A percentile compares a stretch with the other conserved stretches of the same genome.
These are phyloP conservation scores for Drosophila prosaltans DNA, from an alignment of 1,140 invertebrate genomes.

Conservation along the genomic window DNA sequence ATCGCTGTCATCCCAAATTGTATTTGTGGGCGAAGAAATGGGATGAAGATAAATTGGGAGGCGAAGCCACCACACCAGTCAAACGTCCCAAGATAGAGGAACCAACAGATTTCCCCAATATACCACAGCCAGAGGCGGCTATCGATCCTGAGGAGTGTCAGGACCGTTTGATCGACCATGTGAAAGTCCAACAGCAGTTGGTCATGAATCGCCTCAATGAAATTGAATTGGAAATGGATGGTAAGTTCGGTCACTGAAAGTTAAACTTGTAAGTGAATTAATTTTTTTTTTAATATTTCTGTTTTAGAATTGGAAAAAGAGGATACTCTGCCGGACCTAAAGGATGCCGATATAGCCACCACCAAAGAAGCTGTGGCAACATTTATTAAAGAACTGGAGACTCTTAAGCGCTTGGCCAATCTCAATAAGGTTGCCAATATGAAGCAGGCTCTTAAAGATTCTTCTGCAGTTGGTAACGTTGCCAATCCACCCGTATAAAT, in stretches of 20 bases:
- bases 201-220: constrained; percentile 89
- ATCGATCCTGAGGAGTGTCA: constrained; percentile 92
- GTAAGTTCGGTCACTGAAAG: constrained; percentile 80
- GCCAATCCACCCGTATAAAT: constrained; percentile 13
- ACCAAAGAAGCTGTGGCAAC: constrained; percentile 73
- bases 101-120: constrained; percentile 69
- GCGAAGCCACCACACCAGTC: constrained; percentile 29
- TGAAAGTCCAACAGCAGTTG: constrained; percentile 89
- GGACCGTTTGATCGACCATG: constrained; percentile 90
- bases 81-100: constrained; percentile 64
- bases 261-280: too few species aligned
- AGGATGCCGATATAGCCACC: constrained; percentile 48
- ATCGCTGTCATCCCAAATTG: constrained; percentile 91
- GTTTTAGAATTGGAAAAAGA: constrained; percentile 66
- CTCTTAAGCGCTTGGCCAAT: constrained; percentile 68
- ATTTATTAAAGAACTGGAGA: constrained; percentile 75
- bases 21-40: constrained; percentile 94
- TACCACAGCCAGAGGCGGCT: constrained; percentile 91
- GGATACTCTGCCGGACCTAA: constrained; percentile 65
- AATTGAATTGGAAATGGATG: constrained; percentile 90
- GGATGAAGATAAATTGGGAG: constrained; percentile 84
- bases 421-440: constrained; percentile 69
- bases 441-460: constrained; percentile 49
- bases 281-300: constrained; percentile 23
- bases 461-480: constrained; percentile 9